Conservation (phyloP, 2,888 invertebrate species). For the Xanthorhoe spadicearia region DNA sequence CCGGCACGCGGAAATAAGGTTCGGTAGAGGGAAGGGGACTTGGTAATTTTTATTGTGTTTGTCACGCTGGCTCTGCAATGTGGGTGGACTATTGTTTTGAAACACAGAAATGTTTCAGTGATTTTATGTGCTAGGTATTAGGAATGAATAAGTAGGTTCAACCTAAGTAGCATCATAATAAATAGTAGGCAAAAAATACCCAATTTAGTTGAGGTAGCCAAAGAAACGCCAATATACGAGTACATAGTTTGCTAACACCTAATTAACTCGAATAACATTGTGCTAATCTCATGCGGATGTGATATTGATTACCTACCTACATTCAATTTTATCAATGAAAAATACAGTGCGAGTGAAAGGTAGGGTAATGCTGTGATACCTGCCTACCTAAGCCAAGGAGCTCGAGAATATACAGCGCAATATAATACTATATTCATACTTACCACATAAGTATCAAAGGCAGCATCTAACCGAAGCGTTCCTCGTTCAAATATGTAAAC, state of each 20-base stretch:
- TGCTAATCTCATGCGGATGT: background rate
- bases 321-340: constrained; percentile 13
- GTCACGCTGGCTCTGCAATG: constrained; percentile 21
- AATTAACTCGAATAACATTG: background rate
- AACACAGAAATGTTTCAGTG: background rate
- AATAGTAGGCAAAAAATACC: background rate
- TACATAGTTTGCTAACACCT: background rate
- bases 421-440: background rate
- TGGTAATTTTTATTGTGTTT: constrained; percentile 32
- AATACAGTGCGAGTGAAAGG: background rate
- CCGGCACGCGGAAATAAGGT: constrained; percentile 36
- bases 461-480: constrained; percentile 42
- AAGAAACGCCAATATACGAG: background rate
- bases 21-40: constrained; percentile 34
- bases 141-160: background rate
- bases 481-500: constrained; percentile 57
- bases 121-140: background rate
- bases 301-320: background rate
- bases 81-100: constrained; percentile 15
- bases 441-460: constrained; percentile 15
- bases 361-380: too few relatives aligned
- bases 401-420: background rate
- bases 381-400: constrained; percentile 2
- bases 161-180: background rate
- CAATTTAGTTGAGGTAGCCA: background rate